Conservation (phyloP, 2,797 vertebrate genomes). For the Bovichtus diacanthus region DNA sequence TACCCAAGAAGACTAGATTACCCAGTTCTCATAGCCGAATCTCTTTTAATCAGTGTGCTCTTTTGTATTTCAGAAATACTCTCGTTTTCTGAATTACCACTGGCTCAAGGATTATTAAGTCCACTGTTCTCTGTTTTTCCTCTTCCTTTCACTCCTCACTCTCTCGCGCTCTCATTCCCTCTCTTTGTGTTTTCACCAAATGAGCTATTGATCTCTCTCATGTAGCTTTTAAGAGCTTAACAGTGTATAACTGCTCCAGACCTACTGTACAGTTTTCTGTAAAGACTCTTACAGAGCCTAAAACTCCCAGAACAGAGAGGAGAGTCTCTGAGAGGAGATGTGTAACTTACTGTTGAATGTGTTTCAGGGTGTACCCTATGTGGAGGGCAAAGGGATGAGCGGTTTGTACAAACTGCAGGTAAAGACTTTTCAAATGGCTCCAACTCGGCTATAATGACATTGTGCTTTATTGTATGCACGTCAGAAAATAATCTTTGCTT, state of each 20-base stretch:
- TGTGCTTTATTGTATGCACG: constrained; percentile 26
- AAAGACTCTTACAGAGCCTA: constrained; percentile 33
- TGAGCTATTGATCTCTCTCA: constrained; percentile 73
- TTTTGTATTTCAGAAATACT: constrained; percentile 58
- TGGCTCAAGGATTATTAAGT: constrained; percentile 54
- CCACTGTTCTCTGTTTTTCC: constrained; percentile 34
- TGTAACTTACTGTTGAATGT: constrained; percentile 59
- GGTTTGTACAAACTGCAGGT: constrained; percentile 99
- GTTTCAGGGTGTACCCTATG: constrained; percentile 88
- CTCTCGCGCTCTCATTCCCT: constrained; percentile 21
- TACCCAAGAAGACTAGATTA: constrained; percentile 44
- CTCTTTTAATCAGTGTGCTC: constrained; percentile 57
- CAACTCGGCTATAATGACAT: constrained; percentile 14
- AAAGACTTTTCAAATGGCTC: constrained; percentile 65
- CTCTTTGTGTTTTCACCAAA: constrained; percentile 67
- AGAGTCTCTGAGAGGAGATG: constrained; percentile 20
- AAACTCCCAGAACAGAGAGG: constrained; percentile 28
- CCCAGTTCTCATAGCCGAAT: constrained; percentile 42
- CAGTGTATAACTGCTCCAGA: constrained; percentile 53
- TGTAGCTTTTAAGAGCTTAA: constrained; percentile 76
- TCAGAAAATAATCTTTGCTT: constrained; percentile 22
- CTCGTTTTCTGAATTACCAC: constrained; percentile 46
- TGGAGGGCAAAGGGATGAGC: constrained; percentile 96
- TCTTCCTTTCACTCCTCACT: constrained; percentile 34
- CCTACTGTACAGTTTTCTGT: constrained; percentile 57